These are phyloP conservation scores for Halcyon chelicuti DNA, from an alignment of 2,797 vertebrate species.

Conservation along the genomic window DNA sequence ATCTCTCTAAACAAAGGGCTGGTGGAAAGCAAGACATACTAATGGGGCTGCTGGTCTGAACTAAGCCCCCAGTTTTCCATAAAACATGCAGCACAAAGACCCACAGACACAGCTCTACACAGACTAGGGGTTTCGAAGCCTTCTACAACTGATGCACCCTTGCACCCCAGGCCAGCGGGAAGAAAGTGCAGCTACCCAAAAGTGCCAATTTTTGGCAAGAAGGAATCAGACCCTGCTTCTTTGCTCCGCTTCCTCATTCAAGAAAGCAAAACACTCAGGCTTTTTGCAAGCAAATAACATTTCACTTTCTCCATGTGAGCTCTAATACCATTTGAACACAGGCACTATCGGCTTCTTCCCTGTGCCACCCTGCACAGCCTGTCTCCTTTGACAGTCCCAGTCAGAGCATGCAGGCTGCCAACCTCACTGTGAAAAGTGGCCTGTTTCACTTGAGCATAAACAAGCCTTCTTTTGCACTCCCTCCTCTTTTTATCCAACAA, in stretches of 20 bases:
- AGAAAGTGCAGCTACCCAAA: not conserved
- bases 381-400: not conserved
- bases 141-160: fast-evolving
- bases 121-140: not conserved
- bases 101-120: not conserved
- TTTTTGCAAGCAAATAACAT: not conserved
- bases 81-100: not conserved
- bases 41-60: not conserved
- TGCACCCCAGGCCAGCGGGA: too few relatives aligned
- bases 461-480: not conserved
- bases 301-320: not conserved
- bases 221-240: not conserved
- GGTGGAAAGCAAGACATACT: fast-evolving
- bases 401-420: not conserved
- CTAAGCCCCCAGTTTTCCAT: not conserved
- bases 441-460: not conserved
- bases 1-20: not conserved
- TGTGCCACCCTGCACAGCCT: not conserved
- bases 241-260: not conserved
- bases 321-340: not conserved
- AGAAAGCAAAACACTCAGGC: fast-evolving
- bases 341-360: not conserved
- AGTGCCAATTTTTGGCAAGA: not conserved
- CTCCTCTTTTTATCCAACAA: fast-evolving
- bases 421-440: fast-evolving